phyloP scores from a whole-genome alignment of 2,888 invertebrate genomes.

The Phasia obesa region DNA sequence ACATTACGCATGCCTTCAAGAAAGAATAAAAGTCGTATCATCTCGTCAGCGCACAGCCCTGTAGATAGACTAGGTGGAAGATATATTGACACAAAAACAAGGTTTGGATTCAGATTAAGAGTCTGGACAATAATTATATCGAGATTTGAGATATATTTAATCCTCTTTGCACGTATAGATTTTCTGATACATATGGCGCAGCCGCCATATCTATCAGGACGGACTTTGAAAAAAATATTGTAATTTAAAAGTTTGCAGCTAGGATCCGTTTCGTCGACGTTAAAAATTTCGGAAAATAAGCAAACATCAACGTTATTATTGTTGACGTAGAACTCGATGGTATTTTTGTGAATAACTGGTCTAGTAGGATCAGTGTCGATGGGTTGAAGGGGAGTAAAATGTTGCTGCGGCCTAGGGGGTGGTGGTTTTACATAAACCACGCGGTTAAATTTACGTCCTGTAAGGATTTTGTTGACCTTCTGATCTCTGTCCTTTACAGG shows the following conservation, averaged over 20 bases:
- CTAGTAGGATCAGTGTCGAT: no score
- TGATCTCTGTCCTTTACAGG: conserved; percentile 8
- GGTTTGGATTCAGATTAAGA: background rate
- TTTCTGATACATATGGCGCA: no score
- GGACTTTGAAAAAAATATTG: background rate
- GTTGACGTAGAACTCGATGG: background rate
- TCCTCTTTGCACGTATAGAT: background rate
- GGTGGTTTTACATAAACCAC: background rate
- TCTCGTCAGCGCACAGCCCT: background rate
- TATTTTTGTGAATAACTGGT: background rate
- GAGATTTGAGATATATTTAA: background rate
- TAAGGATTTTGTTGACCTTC: conserved; percentile 14
- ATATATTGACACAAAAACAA: conserved; percentile 4
- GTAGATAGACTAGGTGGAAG: conserved; percentile 13
- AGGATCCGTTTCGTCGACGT: no score
- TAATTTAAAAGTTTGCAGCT: conserved; percentile 4
- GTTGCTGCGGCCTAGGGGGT: no score
- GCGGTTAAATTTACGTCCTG: background rate
- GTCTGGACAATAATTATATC: background rate
- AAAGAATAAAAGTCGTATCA: conserved; percentile 11
- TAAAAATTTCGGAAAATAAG: no score
- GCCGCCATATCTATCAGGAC: conserved; percentile 24
- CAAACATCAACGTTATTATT: conserved; percentile 10
- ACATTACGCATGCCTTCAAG: conserved; percentile 4
- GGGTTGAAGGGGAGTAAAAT: no score